These are phyloP conservation scores for Neoscelio sp. DNA, from an alignment of 2,888 invertebrate genomes.

Conservation along the genomic window DNA sequence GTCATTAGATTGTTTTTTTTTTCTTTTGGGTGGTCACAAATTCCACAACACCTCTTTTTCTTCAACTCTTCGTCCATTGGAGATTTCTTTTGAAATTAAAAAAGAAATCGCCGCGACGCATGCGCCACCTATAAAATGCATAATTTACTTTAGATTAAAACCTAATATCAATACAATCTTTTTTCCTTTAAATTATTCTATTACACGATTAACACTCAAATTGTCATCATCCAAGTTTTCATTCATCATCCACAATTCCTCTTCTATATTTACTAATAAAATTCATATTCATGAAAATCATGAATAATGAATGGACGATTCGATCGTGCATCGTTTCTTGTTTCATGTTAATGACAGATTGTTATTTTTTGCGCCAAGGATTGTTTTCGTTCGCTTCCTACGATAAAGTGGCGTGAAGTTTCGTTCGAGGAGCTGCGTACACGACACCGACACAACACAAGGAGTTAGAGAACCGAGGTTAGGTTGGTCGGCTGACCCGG, in stretches of 20 bases:
- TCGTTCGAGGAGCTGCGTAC: constrained; percentile 47
- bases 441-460: constrained; percentile 43
- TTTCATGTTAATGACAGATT: constrained; percentile 24
- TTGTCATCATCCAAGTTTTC: constrained; percentile 1
- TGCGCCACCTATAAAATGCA: too few relatives aligned
- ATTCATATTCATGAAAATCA: constrained; percentile 25
- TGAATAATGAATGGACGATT: constrained; percentile 25
- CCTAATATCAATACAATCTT: too few relatives aligned
- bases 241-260: constrained; percentile 1
- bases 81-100: too few relatives aligned
- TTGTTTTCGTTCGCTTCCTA: constrained; percentile 34
- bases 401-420: constrained; percentile 50
- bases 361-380: constrained; percentile 11
- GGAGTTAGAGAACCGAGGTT: constrained; percentile 76
- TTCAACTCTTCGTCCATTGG: too few relatives aligned
- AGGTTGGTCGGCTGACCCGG: constrained; percentile 82
- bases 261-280: neutral
- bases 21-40: too few relatives aligned
- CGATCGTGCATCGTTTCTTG: neutral
- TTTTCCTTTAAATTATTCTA: too few relatives aligned
- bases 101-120: too few relatives aligned
- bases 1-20: too few relatives aligned
- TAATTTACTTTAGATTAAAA: too few relatives aligned
- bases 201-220: neutral
- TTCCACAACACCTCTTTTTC: too few relatives aligned